phyloP scores from a whole-genome alignment of 1,140 invertebrate genomes.

The Orius laevigatus region DNA sequence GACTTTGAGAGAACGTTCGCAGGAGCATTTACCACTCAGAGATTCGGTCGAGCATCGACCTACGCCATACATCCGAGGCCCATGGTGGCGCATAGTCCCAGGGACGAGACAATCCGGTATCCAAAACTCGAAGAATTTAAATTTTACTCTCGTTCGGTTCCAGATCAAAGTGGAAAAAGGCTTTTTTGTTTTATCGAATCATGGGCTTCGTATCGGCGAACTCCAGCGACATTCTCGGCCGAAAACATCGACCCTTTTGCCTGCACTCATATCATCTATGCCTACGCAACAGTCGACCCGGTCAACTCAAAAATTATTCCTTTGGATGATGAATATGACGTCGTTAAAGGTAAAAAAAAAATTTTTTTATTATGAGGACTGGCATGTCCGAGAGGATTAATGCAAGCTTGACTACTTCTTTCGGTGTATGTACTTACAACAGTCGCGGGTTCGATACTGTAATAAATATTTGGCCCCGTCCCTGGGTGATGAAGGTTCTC shows the following conservation, averaged over 20 bases:
- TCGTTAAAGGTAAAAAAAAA: slow-evolving; percentile 33
- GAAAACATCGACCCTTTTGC: slow-evolving; percentile 47
- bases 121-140: too few relatives aligned
- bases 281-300: slow-evolving; percentile 52
- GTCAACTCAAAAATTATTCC: slow-evolving; percentile 39
- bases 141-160: neutral
- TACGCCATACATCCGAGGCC: slow-evolving; percentile 9
- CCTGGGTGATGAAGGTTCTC: neutral
- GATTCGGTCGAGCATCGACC: slow-evolving; percentile 50
- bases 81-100: slow-evolving; percentile 16
- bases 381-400: too few relatives aligned
- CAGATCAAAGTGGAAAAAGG: slow-evolving; percentile 10
- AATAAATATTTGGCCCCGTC: too few relatives aligned
- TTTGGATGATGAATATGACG: slow-evolving; percentile 35
- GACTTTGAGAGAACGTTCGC: slow-evolving; percentile 17
- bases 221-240: slow-evolving; percentile 45
- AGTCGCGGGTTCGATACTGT: too few relatives aligned
- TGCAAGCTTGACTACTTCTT: too few relatives aligned
- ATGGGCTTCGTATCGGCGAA: slow-evolving; percentile 43
- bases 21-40: slow-evolving; percentile 32
- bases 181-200: slow-evolving; percentile 48
- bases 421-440: too few relatives aligned
- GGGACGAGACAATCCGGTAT: slow-evolving; percentile 13
- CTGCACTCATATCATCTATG: slow-evolving; percentile 69
- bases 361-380: too few relatives aligned